Evolutionary conservation across 2,113 vertebrate species (phyloP), one percentile per base, ranked within the genome.

Genomic region (Erythrolamprus reginae): DNA sequence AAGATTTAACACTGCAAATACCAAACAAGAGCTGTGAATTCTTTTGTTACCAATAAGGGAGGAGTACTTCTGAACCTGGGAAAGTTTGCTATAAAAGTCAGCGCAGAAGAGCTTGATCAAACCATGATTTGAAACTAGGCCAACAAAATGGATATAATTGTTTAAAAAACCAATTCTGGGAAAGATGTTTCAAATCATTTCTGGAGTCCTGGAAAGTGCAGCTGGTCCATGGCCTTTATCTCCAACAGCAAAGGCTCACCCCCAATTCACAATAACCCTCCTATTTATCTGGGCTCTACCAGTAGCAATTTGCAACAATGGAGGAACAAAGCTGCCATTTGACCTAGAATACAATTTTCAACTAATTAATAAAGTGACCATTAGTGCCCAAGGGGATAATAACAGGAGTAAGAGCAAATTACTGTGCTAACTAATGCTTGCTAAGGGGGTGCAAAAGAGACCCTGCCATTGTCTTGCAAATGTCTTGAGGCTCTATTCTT

Each of bases 361-460:
- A 93, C 96, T 96, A 96, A 96, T 96, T 96, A 96, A 96, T 96
- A 96, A 96, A 96, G 96, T 96, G 96, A 96, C 96, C 96, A 96
- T 96, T 96, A 96, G 95, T 95, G 94, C 96, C 95, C 95, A 92
- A 96, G 95, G 95, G 96, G 96, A 96, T 96, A 96, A 96, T 96
- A 96, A 96, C 96, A 96, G 96, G 96, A 96, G 95, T 96, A 96
- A 96, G 96, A 96, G 96, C 96, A 96, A 96, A 96, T 96, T 96
- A 95, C 95, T 94, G 55, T 88, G 82, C 90, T 91, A 90, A 90
- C 87, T 91, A 87, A 93, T 87, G 90, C 89, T 86, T 89, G 90
- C 89, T 90, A 92, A 93, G 53, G 88, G 95, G 95, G 94, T 95
- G 94, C 94, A 95, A 95, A 96, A 94, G 94, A 95, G 95, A 93